Conservation (phyloP, 2,113 vertebrate species). For the Pelusios castaneus region DNA sequence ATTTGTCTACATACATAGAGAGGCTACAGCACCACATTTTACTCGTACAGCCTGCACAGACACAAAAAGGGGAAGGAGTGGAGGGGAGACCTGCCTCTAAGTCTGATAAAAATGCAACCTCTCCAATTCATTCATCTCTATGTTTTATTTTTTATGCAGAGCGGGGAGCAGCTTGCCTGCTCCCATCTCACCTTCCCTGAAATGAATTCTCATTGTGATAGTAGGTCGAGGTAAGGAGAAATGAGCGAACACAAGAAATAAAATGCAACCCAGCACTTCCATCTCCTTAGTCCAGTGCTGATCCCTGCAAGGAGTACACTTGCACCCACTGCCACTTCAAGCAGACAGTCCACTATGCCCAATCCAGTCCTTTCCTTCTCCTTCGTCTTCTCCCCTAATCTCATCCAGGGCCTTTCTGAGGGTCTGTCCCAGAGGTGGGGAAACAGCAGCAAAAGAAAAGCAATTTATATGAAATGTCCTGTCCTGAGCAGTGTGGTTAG, state of each 20-base stretch:
- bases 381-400: neutral
- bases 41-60: neutral
- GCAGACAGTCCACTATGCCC: neutral
- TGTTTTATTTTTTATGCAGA: conserved; percentile 41
- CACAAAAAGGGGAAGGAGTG: neutral
- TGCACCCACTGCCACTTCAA: accelerated
- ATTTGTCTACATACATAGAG: neutral
- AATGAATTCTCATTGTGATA: conserved; percentile 5
- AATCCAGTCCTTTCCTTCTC: accelerated
- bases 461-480: no score
- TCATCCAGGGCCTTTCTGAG: neutral
- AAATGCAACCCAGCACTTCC: neutral
- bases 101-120: neutral
- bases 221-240: neutral
- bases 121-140: neutral
- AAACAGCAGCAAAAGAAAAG: no score
- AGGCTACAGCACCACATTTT: neutral
- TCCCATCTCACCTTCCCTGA: neutral
- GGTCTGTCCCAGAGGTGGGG: neutral
- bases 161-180: neutral
- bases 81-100: neutral
- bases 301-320: neutral
- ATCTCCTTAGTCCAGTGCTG: neutral
- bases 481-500: no score
- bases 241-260: neutral